Percentiles rank a stretch among this genome's conserved stretches.
Evolutionary conservation across 2,888 invertebrate genomes (phyloP).

Genomic region (Panorpa germanica): DNA sequence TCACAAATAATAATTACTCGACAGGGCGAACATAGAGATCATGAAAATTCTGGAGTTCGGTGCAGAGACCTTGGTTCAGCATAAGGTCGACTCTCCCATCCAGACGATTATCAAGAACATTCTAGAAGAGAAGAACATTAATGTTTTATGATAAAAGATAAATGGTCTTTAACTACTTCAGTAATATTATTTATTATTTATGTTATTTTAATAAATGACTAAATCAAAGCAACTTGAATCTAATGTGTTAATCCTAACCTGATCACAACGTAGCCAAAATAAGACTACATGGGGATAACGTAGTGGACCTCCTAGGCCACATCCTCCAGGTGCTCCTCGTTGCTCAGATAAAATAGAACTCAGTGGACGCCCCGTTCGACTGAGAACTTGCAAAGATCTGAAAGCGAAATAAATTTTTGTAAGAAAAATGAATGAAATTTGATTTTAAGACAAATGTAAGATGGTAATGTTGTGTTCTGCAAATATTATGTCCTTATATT

Average conservation of each 20-base stretch:
- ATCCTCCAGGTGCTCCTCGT: conserved; percentile 37
- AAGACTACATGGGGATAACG: conserved; percentile 56
- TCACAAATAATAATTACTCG: too few species aligned
- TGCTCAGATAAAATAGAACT: conserved; percentile 54
- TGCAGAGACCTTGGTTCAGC: conserved; percentile 21
- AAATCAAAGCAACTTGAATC: not conserved
- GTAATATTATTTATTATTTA: too few species aligned
- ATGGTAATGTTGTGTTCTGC: too few species aligned
- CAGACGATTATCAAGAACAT: conserved; percentile 20
- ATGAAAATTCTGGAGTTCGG: conserved; percentile 21
- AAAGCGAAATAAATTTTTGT: conserved; percentile 10
- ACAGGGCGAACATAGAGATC: conserved; percentile 14
- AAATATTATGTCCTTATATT: too few species aligned
- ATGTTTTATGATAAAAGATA: too few species aligned
- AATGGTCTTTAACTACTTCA: too few species aligned
- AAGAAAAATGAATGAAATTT: not conserved
- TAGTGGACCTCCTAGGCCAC: conserved; percentile 47
- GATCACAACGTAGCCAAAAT: conserved; percentile 72
- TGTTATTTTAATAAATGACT: not conserved
- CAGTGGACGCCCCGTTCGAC: conserved; percentile 44
- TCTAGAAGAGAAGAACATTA: conserved; percentile 15
- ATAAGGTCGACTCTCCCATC: conserved; percentile 22
- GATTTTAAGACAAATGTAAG: too few species aligned
- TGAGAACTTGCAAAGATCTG: conserved; percentile 61
- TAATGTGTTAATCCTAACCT: conserved; percentile 28